Conservation (phyloP, 1,140 invertebrate genomes). For the Fopius arisanus region DNA sequence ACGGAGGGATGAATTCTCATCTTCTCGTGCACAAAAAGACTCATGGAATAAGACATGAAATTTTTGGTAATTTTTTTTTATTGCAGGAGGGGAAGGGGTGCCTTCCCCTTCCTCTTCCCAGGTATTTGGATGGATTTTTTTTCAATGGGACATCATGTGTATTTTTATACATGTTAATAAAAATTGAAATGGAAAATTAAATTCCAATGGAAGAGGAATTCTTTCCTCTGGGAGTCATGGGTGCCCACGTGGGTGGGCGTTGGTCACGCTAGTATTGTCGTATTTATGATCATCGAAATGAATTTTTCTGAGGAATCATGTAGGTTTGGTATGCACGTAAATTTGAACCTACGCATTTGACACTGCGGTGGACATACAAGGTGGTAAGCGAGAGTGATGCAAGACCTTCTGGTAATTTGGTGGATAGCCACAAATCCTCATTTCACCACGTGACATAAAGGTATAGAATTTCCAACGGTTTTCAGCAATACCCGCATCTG, state of each 20-base stretch:
- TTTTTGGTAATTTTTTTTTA: no score
- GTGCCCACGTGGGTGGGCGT: not conserved
- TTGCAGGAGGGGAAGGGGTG: no score
- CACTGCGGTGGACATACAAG: not conserved
- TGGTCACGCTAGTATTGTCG: not conserved
- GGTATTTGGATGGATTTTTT: no score
- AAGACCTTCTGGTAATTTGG: not conserved
- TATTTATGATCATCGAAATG: not conserved
- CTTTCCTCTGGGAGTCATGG: not conserved
- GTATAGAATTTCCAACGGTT: not conserved
- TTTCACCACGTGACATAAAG: not conserved
- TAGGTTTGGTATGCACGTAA: not conserved
- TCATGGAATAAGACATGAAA: no score
- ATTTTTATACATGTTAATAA: no score
- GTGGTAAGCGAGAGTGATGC: not conserved
- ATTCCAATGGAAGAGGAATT: no score
- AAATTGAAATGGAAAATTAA: no score
- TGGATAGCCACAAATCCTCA: constrained; percentile 7
- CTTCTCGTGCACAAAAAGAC: no score
- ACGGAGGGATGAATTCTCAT: no score
- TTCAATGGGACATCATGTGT: no score
- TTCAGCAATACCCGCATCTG: constrained; percentile 8
- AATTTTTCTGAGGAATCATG: not conserved
- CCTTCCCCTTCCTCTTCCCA: no score
- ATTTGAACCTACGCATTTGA: constrained; percentile 7